Evolutionary conservation across 2,113 vertebrate species (phyloP).

Genomic region (Neodontobutis hainanensis): DNA sequence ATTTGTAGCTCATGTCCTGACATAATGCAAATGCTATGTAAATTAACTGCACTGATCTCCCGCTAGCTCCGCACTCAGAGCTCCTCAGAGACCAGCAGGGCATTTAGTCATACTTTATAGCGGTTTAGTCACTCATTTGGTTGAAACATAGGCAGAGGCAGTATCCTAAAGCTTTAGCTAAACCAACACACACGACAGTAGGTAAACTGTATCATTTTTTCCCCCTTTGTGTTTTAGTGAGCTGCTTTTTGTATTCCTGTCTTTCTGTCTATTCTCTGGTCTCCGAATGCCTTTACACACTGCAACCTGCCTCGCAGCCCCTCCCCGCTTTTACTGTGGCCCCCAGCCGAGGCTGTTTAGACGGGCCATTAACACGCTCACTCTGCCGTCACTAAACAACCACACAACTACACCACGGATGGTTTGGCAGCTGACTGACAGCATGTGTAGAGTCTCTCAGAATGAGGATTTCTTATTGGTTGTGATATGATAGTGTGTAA

Average conservation of each 20-base stretch:
- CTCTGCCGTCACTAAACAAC: slow-evolving; percentile 64
- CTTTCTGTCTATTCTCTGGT: slow-evolving; percentile 19
- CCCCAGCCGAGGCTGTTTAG: slow-evolving; percentile 60
- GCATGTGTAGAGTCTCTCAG: slow-evolving; percentile 44
- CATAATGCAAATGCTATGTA: slow-evolving; percentile 83
- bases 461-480: slow-evolving; percentile 7
- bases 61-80: slow-evolving; percentile 71
- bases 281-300: slow-evolving; percentile 45
- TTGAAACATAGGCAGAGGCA: slow-evolving; percentile 50
- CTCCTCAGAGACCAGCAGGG: slow-evolving; percentile 69
- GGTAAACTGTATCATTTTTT: slow-evolving; percentile 54
- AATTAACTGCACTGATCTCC: slow-evolving; percentile 80
- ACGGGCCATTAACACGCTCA: slow-evolving; percentile 61
- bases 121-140: slow-evolving; percentile 68
- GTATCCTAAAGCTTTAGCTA: slow-evolving; percentile 25
- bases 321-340: slow-evolving; percentile 19
- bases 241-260: not conserved
- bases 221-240: not conserved
- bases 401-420: slow-evolving; percentile 45
- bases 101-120: slow-evolving; percentile 74
- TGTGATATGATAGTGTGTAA: no score
- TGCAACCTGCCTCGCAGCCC: slow-evolving; percentile 9
- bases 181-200: slow-evolving; percentile 37
- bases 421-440: slow-evolving; percentile 71
- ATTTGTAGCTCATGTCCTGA: slow-evolving; percentile 83